Conservation (phyloP, 2,797 vertebrate genomes). For the Muraenolepis orangiensis region DNA sequence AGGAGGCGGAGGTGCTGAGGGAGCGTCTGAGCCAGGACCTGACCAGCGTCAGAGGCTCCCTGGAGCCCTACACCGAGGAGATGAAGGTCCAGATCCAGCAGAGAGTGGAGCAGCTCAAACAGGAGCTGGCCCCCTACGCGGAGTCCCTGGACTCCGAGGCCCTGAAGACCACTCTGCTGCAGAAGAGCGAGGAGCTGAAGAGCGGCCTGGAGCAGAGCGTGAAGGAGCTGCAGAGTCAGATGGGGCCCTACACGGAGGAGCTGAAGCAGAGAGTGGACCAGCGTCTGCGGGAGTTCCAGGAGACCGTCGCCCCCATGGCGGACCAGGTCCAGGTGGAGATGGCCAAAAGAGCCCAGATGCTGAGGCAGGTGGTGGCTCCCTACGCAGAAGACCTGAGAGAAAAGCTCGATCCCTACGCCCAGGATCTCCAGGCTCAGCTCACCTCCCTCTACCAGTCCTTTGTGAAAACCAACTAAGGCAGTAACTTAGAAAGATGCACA, state of each 20-base stretch:
- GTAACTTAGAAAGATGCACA: background rate
- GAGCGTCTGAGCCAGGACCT: constrained; percentile 62
- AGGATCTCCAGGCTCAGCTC: constrained; percentile 67
- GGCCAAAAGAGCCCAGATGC: constrained; percentile 55
- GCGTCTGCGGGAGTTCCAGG: constrained; percentile 69
- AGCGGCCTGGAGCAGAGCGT: constrained; percentile 65
- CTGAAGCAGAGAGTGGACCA: constrained; percentile 70
- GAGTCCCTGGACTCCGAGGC: constrained; percentile 66
- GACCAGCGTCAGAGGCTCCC: constrained; percentile 35
- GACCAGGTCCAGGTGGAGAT: constrained; percentile 61
- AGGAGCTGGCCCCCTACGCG: constrained; percentile 60
- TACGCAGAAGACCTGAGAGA: constrained; percentile 70
- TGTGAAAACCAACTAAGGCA: constrained; percentile 52
- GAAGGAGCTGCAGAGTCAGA: constrained; percentile 66
- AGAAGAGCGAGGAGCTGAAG: constrained; percentile 72
- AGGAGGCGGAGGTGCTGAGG: constrained; percentile 53
- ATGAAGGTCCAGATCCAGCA: constrained; percentile 63
- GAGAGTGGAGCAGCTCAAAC: constrained; percentile 69
- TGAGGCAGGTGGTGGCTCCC: constrained; percentile 67
- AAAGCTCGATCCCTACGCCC: constrained; percentile 65
- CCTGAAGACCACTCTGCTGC: constrained; percentile 61
- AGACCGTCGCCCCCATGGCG: constrained; percentile 56
- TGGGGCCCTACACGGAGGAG: constrained; percentile 68
- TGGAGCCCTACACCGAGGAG: constrained; percentile 67
- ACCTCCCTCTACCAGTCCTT: constrained; percentile 62